Percentiles rank a stretch among this genome's conserved stretches.
These are phyloP conservation scores for Anguilla rostrata DNA, from an alignment of 2,113 vertebrate genomes.

Conservation along the genomic window DNA sequence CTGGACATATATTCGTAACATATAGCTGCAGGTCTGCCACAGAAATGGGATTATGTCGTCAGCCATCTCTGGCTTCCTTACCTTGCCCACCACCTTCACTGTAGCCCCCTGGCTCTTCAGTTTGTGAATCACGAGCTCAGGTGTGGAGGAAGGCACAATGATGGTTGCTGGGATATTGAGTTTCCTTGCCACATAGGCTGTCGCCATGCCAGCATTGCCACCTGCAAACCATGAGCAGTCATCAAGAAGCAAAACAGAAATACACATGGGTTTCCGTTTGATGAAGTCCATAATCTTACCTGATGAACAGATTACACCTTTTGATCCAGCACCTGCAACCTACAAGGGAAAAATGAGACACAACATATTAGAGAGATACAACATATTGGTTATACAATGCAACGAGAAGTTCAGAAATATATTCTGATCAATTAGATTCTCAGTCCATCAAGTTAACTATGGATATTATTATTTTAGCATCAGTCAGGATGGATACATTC, in stretches of 20 bases:
- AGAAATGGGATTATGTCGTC: not conserved
- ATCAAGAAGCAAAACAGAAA: not conserved
- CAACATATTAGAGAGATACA: not conserved
- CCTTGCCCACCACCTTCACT: slow-evolving; percentile 67
- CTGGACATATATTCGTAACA: not conserved
- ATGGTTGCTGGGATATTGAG: slow-evolving; percentile 70
- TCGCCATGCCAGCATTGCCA: slow-evolving; percentile 76
- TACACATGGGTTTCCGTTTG: not conserved
- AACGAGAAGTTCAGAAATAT: no score
- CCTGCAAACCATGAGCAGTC: slow-evolving; percentile 53
- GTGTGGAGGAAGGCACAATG: slow-evolving; percentile 65
- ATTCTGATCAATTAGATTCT: no score
- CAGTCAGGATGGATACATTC: no score
- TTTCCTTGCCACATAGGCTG: slow-evolving; percentile 67
- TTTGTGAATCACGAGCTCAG: slow-evolving; percentile 61
- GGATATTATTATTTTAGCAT: no score
- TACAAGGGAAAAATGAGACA: not conserved
- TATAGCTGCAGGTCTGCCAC: not conserved
- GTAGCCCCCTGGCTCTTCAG: slow-evolving; percentile 66
- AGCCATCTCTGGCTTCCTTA: slow-evolving; percentile 29
- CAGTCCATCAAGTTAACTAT: no score
- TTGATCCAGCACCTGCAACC: slow-evolving; percentile 52
- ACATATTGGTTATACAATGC: no score
- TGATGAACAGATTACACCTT: slow-evolving; percentile 73
- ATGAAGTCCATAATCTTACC: slow-evolving; percentile 49